These are phyloP conservation scores for Tetragnatha versicolor DNA, from an alignment of 1,140 invertebrate species.

Conservation along the genomic window DNA sequence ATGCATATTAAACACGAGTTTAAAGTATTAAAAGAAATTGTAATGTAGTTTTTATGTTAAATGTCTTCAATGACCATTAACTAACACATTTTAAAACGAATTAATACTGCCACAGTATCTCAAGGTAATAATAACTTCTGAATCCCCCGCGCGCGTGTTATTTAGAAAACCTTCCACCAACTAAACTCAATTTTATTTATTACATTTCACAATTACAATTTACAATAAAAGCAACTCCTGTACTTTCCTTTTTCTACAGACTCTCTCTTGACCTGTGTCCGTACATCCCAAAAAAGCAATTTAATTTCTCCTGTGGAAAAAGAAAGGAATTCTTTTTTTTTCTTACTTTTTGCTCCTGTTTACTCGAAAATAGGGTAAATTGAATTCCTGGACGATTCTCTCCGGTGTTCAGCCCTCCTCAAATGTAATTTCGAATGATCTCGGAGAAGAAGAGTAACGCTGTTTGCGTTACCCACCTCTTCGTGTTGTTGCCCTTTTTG, in stretches of 20 bases:
- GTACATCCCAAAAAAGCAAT: constrained; percentile 44
- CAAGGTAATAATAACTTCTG: no score
- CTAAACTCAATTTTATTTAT: constrained; percentile 15
- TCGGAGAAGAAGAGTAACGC: not conserved
- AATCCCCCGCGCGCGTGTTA: no score
- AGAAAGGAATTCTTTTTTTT: constrained; percentile 23
- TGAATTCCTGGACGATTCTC: constrained; percentile 31
- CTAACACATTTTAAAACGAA: no score
- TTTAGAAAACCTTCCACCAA: no score
- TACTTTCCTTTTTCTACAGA: not conserved
- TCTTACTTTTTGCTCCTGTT: constrained; percentile 22
- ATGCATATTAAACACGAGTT: no score
- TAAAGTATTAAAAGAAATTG: no score
- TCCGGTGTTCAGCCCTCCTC: constrained; percentile 10
- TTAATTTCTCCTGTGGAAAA: constrained; percentile 38
- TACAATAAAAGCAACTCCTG: not conserved
- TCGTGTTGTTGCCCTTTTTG: no score
- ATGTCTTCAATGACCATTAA: no score
- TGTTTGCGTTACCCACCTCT: constrained; percentile 26
- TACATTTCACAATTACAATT: constrained; percentile 7
- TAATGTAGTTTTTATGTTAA: no score
- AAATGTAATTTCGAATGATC: constrained; percentile 41
- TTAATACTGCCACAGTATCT: no score
- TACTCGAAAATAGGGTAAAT: constrained; percentile 39
- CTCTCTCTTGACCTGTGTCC: constrained; percentile 35